phyloP scores from a whole-genome alignment of 2,888 invertebrate genomes.

The Carpatolechia fugitivella region DNA sequence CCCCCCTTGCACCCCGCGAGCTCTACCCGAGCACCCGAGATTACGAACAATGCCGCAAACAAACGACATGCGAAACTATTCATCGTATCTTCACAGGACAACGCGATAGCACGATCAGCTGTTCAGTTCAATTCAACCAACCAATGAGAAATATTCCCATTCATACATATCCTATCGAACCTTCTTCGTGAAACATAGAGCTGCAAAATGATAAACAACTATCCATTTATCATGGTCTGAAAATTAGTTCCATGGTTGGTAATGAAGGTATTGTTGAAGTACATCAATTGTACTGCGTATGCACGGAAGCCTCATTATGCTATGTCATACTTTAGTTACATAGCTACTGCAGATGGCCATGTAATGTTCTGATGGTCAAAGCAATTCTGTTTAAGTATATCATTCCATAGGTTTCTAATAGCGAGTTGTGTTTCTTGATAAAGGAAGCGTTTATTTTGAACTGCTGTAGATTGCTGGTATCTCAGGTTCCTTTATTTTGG shows the following conservation, averaged over 20 bases:
- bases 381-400: conserved; percentile 28
- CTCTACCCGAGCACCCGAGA: conserved; percentile 45
- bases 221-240: conserved; percentile 16
- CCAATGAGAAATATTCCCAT: conserved; percentile 3
- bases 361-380: conserved; percentile 30
- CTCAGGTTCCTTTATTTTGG: neutral
- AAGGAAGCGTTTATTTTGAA: neutral
- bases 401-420: conserved; percentile 11
- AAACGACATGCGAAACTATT: conserved; percentile 14
- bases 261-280: conserved; percentile 41
- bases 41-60: conserved; percentile 51
- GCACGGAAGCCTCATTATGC: conserved; percentile 49
- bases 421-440: neutral
- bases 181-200: neutral
- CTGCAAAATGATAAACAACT: neutral
- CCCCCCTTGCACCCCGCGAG: conserved; percentile 29
- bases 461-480: neutral
- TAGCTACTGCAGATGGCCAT: conserved; percentile 19
- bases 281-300: conserved; percentile 28
- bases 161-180: conserved; percentile 1
- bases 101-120: conserved; percentile 34
- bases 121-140: conserved; percentile 20
- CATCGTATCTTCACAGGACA: conserved; percentile 26
- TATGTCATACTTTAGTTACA: conserved; percentile 41
- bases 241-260: conserved; percentile 39